These are phyloP conservation scores for Sylvilagus floridanus DNA, from an alignment of 2,797 vertebrate genomes.

Conservation along the genomic window DNA sequence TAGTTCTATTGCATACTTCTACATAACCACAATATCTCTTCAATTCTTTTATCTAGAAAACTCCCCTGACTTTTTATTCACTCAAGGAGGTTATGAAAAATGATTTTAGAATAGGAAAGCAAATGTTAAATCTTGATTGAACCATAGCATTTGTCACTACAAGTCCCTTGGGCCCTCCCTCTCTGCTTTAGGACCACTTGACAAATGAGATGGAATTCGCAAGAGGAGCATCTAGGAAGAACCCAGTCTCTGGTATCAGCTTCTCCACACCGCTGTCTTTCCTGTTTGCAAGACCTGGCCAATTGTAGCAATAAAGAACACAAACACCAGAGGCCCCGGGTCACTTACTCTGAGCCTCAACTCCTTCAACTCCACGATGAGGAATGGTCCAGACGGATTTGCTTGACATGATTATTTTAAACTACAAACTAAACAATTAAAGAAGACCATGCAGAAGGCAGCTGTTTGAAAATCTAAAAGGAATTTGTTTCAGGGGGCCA, in stretches of 20 bases:
- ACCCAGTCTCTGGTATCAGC: neutral
- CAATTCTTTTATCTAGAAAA: neutral
- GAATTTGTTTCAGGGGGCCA: slow-evolving; percentile 26
- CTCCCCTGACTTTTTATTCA: neutral
- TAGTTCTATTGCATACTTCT: neutral
- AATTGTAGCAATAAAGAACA: neutral
- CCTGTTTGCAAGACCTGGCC: neutral
- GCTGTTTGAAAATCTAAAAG: neutral
- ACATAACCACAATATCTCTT: neutral
- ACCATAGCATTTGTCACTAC: neutral
- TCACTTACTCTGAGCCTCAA: neutral
- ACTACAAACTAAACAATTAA: slow-evolving; percentile 34
- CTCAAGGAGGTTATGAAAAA: neutral
- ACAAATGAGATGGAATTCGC: neutral
- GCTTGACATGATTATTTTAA: neutral
- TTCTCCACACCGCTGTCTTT: neutral
- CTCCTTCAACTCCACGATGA: neutral
- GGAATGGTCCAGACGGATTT: neutral
- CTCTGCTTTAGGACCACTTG: neutral
- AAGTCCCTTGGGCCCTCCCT: neutral
- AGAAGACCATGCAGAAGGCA: neutral
- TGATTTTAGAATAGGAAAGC: neutral
- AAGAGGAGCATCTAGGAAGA: neutral
- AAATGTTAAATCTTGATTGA: neutral
- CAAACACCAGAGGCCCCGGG: fast-evolving